Conservation (phyloP, 2,113 vertebrate genomes). For the Propithecus coquereli region DNA sequence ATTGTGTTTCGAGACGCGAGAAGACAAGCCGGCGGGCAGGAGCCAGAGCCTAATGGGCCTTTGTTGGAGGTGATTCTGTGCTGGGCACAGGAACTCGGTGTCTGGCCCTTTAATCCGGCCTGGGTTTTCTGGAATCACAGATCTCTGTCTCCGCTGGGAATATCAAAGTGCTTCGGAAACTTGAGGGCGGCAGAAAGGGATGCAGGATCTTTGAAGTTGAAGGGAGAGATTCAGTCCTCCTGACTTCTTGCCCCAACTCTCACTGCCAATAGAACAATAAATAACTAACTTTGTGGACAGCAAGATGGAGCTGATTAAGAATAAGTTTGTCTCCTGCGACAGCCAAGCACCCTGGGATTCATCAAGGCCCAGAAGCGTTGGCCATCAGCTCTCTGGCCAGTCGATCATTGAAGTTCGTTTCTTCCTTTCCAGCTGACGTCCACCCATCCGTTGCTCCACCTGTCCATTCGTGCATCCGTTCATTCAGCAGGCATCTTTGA, state of each 20-base stretch:
- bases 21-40: neutral
- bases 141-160: neutral
- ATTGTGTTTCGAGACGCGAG: neutral
- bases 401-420: neutral
- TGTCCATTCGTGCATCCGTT: neutral
- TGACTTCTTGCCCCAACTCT: slow-evolving; percentile 3
- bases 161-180: neutral
- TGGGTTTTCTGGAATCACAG: neutral
- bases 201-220: neutral
- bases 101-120: slow-evolving; percentile 30
- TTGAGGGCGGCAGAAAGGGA: neutral
- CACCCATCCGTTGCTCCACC: neutral
- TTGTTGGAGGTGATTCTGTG: neutral
- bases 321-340: neutral
- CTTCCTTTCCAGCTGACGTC: neutral
- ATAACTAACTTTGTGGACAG: neutral
- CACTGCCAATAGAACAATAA: neutral
- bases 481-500: neutral
- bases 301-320: neutral
- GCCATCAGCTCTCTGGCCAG: neutral
- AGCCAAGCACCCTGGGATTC: neutral
- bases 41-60: neutral
- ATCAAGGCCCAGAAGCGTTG: neutral
- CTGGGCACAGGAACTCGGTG: neutral
- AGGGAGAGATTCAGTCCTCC: neutral